phyloP scores from a whole-genome alignment of 2,113 vertebrate species.

The Bothrops jararaca region DNA sequence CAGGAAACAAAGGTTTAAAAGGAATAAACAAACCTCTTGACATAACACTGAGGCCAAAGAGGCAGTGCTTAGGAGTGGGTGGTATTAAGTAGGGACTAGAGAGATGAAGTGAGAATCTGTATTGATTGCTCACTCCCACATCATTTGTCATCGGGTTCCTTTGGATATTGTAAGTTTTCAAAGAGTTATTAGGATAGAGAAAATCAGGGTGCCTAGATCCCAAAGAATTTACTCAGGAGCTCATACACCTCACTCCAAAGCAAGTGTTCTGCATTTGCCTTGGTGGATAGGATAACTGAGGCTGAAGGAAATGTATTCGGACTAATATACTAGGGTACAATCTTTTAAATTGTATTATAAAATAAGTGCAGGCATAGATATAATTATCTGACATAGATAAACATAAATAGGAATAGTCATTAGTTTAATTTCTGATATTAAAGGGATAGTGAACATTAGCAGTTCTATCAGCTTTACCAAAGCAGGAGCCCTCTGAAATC shows the following conservation, averaged over 20 bases:
- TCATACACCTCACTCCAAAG: neutral
- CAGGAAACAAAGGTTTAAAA: conserved; percentile 39
- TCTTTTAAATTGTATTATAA: neutral
- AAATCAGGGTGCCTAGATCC: neutral
- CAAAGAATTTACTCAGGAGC: neutral
- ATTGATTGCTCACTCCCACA: neutral
- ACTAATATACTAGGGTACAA: neutral
- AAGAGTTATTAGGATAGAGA: neutral
- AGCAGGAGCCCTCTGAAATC: neutral
- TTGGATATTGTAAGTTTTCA: neutral
- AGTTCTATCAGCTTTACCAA: neutral
- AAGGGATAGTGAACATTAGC: neutral
- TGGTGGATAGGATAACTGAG: neutral
- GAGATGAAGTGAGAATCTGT: neutral
- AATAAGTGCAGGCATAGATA: neutral
- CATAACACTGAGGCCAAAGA: conserved; percentile 40
- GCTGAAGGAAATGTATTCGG: neutral
- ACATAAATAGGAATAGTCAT: neutral
- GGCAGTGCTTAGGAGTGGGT: neutral
- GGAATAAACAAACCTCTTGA: conserved; percentile 54
- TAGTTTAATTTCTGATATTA: neutral
- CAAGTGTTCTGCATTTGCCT: neutral
- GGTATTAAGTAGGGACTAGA: neutral
- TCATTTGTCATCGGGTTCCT: neutral
- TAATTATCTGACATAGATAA: neutral